Conservation (phyloP, 2,888 invertebrate genomes). For the Herminia tarsipennalis region DNA sequence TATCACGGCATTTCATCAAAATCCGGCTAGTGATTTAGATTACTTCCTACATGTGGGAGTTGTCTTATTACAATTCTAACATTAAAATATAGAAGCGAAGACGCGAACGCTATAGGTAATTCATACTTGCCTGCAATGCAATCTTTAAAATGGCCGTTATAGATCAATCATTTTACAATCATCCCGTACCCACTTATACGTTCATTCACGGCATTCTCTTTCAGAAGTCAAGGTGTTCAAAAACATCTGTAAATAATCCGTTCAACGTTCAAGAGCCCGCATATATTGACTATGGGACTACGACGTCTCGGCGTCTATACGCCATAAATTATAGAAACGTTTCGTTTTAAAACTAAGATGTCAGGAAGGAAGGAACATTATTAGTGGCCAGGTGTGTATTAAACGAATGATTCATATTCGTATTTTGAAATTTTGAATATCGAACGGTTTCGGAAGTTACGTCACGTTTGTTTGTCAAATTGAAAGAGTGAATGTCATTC, state of each 20-base stretch:
- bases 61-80: too few relatives aligned
- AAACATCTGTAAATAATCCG: slow-evolving; percentile 73
- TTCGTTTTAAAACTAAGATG: slow-evolving; percentile 22
- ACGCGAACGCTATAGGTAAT: too few relatives aligned
- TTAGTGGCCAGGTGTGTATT: slow-evolving; percentile 41
- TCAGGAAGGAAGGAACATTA: slow-evolving; percentile 27
- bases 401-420: slow-evolving; percentile 18
- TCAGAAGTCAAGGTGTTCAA: slow-evolving; percentile 59
- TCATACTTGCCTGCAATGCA: too few relatives aligned
- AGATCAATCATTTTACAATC: slow-evolving; percentile 24
- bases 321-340: slow-evolving; percentile 51
- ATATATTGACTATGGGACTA: slow-evolving; percentile 20
- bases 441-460: slow-evolving; percentile 22
- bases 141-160: slow-evolving; percentile 10
- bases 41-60: too few relatives aligned
- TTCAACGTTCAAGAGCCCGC: slow-evolving; percentile 48
- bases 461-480: slow-evolving; percentile 1
- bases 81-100: too few relatives aligned
- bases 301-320: slow-evolving; percentile 22
- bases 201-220: slow-evolving; percentile 4
- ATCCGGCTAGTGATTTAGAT: too few relatives aligned
- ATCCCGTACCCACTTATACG: slow-evolving; percentile 29
- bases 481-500: too few relatives aligned
- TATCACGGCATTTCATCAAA: too few relatives aligned
- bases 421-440: background rate